A percentile compares a stretch with the other conserved stretches of the same genome.
phyloP scores from a whole-genome alignment of 2,113 vertebrate species.

The Malurus melanocephalus region DNA sequence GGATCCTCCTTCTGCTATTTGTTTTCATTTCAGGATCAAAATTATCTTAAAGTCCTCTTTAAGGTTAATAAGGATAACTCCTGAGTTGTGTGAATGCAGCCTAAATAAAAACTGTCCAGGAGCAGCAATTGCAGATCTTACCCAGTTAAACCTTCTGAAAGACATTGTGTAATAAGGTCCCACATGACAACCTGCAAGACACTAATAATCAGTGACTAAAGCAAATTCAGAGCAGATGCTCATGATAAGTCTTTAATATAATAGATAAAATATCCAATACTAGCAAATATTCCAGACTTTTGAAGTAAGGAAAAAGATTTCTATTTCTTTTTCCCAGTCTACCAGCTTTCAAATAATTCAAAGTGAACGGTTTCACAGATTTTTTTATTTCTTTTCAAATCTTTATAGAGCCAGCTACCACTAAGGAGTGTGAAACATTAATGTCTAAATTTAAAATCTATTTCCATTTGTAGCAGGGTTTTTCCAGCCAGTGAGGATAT shows the following conservation, averaged over 20 bases:
- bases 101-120: neutral
- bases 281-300: neutral
- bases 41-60: neutral
- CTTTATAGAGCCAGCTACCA: neutral
- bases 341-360: neutral
- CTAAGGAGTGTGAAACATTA: neutral
- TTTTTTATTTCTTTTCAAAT: neutral
- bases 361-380: neutral
- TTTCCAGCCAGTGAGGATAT: neutral
- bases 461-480: neutral
- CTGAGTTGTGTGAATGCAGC: neutral
- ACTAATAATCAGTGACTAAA: neutral
- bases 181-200: neutral
- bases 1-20: neutral
- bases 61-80: neutral
- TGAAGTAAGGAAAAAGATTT: neutral
- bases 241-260: neutral
- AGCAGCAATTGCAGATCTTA: neutral
- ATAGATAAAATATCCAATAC: neutral
- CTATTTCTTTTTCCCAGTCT: neutral
- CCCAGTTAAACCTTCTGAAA: neutral
- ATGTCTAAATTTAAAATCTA: neutral
- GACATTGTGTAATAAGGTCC: neutral
- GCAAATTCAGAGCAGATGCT: neutral
- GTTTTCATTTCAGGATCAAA: neutral